Evolutionary conservation across 2,113 vertebrate genomes (phyloP).

Genomic region (Nesogale talazaci): DNA sequence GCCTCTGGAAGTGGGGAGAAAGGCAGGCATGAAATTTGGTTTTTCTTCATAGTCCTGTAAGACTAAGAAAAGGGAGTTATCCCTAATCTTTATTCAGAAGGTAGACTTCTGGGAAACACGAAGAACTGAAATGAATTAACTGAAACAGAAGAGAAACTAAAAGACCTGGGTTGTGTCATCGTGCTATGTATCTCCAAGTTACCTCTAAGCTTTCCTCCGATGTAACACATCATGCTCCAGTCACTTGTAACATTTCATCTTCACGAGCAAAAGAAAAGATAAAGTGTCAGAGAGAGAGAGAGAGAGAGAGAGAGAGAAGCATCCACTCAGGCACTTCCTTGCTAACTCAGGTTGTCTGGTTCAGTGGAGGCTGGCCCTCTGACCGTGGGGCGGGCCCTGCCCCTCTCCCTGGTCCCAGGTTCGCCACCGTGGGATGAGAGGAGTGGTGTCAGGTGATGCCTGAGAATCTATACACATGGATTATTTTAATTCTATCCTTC

Average conservation of each 20-base stretch:
- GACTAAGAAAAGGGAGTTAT: conserved; percentile 40
- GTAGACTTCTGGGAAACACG: conserved; percentile 31
- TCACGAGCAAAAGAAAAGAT: conserved; percentile 7
- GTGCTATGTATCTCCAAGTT: background rate
- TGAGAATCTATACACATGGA: background rate
- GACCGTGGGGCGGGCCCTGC: background rate
- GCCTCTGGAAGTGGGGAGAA: background rate
- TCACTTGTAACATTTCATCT: background rate
- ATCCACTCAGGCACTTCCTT: background rate
- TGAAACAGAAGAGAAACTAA: conserved; percentile 34
- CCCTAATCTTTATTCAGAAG: conserved; percentile 34
- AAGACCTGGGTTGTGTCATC: conserved; percentile 23
- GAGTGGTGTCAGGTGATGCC: background rate
- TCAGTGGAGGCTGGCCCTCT: background rate
- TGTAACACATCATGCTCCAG: background rate
- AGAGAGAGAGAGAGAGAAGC: too few species aligned
- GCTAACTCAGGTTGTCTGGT: background rate
- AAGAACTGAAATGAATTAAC: conserved; percentile 59
- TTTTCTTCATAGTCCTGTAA: conserved; percentile 23
- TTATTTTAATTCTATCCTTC: conserved; percentile 8
- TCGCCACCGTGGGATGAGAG: background rate
- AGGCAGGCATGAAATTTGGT: background rate
- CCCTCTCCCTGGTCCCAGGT: background rate
- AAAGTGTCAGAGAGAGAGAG: background rate
- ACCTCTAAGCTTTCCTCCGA: conserved; percentile 32